A percentile compares a stretch with the other conserved stretches of the same genome.
phyloP scores from a whole-genome alignment of 2,888 invertebrate species.

The Apantesis nais region DNA sequence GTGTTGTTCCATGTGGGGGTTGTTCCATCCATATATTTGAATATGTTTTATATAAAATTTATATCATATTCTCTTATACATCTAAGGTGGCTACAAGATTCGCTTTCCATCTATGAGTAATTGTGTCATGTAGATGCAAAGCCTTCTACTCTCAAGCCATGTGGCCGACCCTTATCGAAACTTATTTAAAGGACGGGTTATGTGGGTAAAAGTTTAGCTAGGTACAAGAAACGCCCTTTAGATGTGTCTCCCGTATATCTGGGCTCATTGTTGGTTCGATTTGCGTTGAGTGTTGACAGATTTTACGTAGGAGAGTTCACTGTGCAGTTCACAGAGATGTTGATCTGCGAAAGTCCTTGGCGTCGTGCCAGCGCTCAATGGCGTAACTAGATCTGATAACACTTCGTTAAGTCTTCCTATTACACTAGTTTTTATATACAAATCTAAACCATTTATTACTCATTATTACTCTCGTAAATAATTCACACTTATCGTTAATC shows the following conservation, averaged over 20 bases:
- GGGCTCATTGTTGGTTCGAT: conserved; percentile 50
- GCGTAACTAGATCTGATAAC: conserved; percentile 60
- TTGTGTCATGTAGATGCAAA: neutral
- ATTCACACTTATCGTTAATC: neutral
- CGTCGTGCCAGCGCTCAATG: conserved; percentile 59
- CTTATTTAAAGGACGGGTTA: neutral
- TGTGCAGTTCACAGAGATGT: conserved; percentile 55
- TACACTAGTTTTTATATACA: conserved; percentile 37
- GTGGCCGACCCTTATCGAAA: neutral
- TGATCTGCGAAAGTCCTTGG: conserved; percentile 57
- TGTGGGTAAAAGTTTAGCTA: neutral
- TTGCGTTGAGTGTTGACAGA: conserved; percentile 54
- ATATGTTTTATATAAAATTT: neutral
- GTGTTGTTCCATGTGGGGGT: no score
- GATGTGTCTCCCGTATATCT: conserved; percentile 20
- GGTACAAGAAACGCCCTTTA: neutral
- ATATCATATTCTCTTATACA: neutral
- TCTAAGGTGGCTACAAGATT: neutral
- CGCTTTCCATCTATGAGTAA: neutral
- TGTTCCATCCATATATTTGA: no score
- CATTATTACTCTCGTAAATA: conserved; percentile 6
- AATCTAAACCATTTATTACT: conserved; percentile 28
- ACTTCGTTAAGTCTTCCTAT: conserved; percentile 50
- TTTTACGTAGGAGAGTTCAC: conserved; percentile 57
- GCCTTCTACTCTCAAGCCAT: neutral